phyloP scores from a whole-genome alignment of 2,797 vertebrate genomes.

The Acanthornis magna region DNA sequence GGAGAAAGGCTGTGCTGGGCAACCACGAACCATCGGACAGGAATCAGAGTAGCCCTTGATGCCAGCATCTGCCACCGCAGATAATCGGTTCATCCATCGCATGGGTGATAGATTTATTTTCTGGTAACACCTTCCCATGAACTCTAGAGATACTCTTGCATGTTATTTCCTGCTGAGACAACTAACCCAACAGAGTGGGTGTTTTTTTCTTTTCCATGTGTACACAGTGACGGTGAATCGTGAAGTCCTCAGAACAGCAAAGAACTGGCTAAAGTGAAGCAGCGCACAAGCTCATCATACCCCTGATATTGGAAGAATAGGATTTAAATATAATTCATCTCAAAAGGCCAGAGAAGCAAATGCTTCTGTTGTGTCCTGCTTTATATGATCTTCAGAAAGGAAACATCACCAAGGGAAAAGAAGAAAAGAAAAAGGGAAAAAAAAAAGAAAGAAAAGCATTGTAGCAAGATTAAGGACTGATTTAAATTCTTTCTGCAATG shows the following conservation, averaged over 20 bases:
- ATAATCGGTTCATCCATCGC: not conserved
- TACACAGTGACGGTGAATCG: slow-evolving; percentile 71
- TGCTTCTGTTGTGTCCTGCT: slow-evolving; percentile 16
- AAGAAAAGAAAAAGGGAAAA: not conserved
- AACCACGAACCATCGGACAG: not conserved
- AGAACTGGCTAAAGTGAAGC: slow-evolving; percentile 40
- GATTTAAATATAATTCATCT: slow-evolving; percentile 32
- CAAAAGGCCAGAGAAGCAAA: slow-evolving; percentile 30
- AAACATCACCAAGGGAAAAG: not conserved
- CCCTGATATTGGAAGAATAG: not conserved
- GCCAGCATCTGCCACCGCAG: not conserved
- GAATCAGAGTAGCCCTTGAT: not conserved
- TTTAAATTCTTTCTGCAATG: not conserved
- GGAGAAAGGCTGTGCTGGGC: not conserved
- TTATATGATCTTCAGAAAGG: not conserved
- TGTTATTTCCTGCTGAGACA: not conserved
- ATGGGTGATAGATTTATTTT: not conserved
- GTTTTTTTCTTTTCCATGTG: slow-evolving; percentile 4
- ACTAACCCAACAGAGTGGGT: not conserved
- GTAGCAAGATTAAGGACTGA: not conserved
- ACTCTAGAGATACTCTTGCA: not conserved
- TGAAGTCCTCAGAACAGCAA: slow-evolving; percentile 38
- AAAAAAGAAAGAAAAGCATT: not conserved
- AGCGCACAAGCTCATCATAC: not conserved
- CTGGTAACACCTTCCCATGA: not conserved